Evolutionary conservation across 2,888 invertebrate genomes (phyloP).

Genomic region (Parnassius smintheus): DNA sequence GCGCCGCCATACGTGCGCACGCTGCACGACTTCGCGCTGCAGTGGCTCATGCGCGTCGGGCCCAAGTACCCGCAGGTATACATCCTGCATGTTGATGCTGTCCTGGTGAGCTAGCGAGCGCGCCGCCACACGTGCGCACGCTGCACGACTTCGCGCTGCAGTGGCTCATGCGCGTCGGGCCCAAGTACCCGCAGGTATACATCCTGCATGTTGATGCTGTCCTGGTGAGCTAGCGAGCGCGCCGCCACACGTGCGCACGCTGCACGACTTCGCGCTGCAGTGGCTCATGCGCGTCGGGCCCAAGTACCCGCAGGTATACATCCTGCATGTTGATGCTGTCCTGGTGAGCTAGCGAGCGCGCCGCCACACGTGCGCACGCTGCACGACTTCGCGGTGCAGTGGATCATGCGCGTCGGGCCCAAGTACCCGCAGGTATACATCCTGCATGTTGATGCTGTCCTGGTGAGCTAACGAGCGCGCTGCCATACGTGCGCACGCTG

Average conservation of each 20-base stretch:
- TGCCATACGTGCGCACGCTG: constrained; percentile 84
- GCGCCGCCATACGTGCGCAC: constrained; percentile 82
- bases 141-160: constrained; percentile 95
- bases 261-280: constrained; percentile 94
- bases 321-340: too few relatives aligned
- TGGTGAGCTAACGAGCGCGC: constrained; percentile 70
- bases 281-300: constrained; percentile 96
- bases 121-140: constrained; percentile 82
- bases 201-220: too few relatives aligned
- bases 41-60: constrained; percentile 94
- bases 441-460: too few relatives aligned
- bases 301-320: constrained; percentile 89
- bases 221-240: constrained; percentile 72
- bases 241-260: constrained; percentile 82
- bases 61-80: constrained; percentile 93
- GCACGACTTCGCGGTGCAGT: constrained; percentile 94
- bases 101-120: constrained; percentile 72
- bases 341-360: constrained; percentile 69
- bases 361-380: constrained; percentile 84
- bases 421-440: constrained; percentile 89
- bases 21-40: constrained; percentile 93
- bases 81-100: too few relatives aligned
- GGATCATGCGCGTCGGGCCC: constrained; percentile 95
- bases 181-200: constrained; percentile 91
- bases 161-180: constrained; percentile 95